These are phyloP conservation scores for Balanococcus diminutus DNA, from an alignment of 2,888 invertebrate genomes.

Conservation along the genomic window DNA sequence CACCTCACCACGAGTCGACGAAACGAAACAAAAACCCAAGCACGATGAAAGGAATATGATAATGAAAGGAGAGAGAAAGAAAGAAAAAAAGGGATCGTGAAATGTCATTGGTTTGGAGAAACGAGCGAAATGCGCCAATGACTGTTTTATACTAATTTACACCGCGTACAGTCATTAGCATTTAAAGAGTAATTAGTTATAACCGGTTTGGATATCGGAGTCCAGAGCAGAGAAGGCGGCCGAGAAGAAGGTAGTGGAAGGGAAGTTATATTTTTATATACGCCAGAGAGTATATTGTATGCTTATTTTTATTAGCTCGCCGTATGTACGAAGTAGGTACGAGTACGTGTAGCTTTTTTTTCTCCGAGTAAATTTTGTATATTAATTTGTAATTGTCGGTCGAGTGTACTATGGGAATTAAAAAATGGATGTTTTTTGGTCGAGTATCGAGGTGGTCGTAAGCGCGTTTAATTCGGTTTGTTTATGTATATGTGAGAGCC, in stretches of 20 bases:
- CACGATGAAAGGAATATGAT: neutral
- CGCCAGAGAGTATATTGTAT: neutral
- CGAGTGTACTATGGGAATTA: no score
- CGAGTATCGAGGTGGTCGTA: no score
- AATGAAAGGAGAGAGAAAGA: neutral
- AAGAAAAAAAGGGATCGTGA: neutral
- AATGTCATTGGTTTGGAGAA: conserved; percentile 31
- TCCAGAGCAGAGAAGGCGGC: neutral
- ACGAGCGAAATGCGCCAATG: conserved; percentile 12
- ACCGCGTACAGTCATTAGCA: conserved; percentile 8
- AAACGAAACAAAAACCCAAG: neutral
- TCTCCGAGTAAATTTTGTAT: no score
- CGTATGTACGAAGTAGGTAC: neutral
- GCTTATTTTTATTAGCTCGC: neutral
- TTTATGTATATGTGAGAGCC: no score
- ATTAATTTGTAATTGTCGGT: no score
- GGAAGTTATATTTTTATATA: no score
- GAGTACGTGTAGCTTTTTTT: no score
- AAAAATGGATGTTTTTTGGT: no score
- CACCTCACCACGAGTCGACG: no score
- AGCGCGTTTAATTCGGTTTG: no score
- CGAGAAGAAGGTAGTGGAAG: neutral
- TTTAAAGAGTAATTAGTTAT: conserved; percentile 32
- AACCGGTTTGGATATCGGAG: neutral
- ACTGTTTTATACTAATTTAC: conserved; percentile 33